These are phyloP conservation scores for Hypolimnas misippus DNA, from an alignment of 2,888 invertebrate species.

Conservation along the genomic window DNA sequence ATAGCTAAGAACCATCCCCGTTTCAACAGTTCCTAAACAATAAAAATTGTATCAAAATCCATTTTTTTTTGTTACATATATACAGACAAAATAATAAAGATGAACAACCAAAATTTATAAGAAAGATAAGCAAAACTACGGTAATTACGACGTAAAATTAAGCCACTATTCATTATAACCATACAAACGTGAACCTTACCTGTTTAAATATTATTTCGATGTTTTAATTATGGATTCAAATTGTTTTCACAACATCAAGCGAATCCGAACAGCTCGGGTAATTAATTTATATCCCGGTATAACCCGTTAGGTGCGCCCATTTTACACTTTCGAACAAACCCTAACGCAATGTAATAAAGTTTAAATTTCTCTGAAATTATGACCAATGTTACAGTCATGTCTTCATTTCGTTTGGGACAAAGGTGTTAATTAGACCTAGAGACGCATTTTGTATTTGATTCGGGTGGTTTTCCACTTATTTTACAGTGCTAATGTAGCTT, in stretches of 20 bases:
- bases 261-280: conserved; percentile 35
- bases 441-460: conserved; percentile 24
- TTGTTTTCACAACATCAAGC: conserved; percentile 36
- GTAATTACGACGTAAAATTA: background rate
- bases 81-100: too few relatives aligned
- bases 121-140: background rate
- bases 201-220: conserved; percentile 35
- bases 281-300: conserved; percentile 47
- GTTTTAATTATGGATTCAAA: conserved; percentile 34
- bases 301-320: conserved; percentile 34
- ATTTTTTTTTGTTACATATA: too few relatives aligned
- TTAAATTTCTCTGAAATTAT: conserved; percentile 20
- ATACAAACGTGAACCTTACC: conserved; percentile 4
- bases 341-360: conserved; percentile 26
- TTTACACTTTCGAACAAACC: conserved; percentile 18
- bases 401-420: conserved; percentile 50
- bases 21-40: too few relatives aligned
- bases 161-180: background rate
- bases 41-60: too few relatives aligned
- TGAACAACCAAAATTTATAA: background rate
- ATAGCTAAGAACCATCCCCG: too few relatives aligned
- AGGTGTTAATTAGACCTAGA: conserved; percentile 52
- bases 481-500: background rate
- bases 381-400: conserved; percentile 30
- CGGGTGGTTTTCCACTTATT: conserved; percentile 1